Percentiles rank a stretch among this genome's conserved stretches.
phyloP scores from a whole-genome alignment of 2,797 vertebrate genomes.

The Nyctibius grandis region DNA sequence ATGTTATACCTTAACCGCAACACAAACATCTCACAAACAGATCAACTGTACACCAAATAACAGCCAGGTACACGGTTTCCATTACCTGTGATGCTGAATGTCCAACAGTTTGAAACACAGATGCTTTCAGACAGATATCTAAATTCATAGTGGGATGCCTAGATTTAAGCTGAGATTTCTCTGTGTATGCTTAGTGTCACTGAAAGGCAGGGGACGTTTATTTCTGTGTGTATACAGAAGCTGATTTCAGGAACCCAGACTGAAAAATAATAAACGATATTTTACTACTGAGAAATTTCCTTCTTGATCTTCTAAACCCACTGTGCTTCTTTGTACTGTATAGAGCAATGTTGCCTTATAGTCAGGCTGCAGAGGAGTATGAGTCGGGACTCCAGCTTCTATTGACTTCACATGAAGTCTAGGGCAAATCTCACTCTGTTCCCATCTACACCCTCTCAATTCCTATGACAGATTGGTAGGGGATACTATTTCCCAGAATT shows the following conservation, averaged over 20 bases:
- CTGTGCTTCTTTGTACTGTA: background rate
- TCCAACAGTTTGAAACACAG: background rate
- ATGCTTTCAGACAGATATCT: background rate
- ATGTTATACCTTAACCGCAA: background rate
- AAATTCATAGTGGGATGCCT: background rate
- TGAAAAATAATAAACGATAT: background rate
- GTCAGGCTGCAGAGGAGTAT: background rate
- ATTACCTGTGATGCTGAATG: background rate
- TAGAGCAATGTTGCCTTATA: background rate
- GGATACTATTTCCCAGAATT: background rate
- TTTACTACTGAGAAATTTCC: background rate
- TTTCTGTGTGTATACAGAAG: background rate
- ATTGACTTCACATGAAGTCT: background rate
- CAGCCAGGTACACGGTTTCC: background rate
- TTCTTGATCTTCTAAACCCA: background rate
- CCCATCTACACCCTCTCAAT: background rate
- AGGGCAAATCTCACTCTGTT: background rate
- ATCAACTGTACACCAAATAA: background rate
- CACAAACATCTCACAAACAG: background rate
- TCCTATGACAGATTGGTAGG: background rate
- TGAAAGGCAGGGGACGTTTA: background rate
- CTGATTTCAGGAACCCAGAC: background rate
- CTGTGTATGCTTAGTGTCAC: background rate
- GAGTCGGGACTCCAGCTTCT: background rate
- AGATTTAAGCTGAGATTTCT: background rate